These are phyloP conservation scores for Cololabis saira DNA, from an alignment of 2,113 vertebrate genomes.

Conservation along the genomic window DNA sequence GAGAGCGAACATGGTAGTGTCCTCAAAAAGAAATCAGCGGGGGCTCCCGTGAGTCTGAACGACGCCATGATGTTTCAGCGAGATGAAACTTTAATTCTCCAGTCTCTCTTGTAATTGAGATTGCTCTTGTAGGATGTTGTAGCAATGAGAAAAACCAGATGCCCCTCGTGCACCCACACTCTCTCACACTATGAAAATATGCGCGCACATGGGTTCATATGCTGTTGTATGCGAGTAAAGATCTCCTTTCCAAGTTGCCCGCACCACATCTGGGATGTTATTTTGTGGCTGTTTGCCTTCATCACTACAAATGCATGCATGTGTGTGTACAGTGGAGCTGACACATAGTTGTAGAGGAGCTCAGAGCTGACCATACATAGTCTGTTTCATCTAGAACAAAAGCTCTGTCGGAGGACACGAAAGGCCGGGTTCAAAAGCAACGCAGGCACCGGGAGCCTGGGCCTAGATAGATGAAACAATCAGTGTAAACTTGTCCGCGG, in stretches of 20 bases:
- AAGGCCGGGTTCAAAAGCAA: slow-evolving; percentile 81
- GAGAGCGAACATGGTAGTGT: slow-evolving; percentile 45
- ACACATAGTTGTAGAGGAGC: slow-evolving; percentile 67
- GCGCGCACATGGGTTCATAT: slow-evolving; percentile 42
- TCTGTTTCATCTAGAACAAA: slow-evolving; percentile 87
- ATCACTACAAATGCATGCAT: slow-evolving; percentile 47
- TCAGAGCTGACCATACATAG: slow-evolving; percentile 80
- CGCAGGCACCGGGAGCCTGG: slow-evolving; percentile 66
- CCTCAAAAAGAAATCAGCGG: slow-evolving; percentile 64
- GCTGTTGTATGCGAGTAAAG: slow-evolving; percentile 47
- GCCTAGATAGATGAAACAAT: slow-evolving; percentile 80
- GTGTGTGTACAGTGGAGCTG: slow-evolving; percentile 54
- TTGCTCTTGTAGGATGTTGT: slow-evolving; percentile 67
- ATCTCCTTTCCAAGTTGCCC: slow-evolving; percentile 35
- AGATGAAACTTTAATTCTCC: slow-evolving; percentile 78
- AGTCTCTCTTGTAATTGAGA: slow-evolving; percentile 74
- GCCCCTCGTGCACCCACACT: slow-evolving; percentile 14
- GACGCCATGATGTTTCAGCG: slow-evolving; percentile 60
- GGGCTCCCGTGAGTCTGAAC: slow-evolving; percentile 61
- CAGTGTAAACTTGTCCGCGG: slow-evolving; percentile 77
- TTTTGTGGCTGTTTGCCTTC: slow-evolving; percentile 38
- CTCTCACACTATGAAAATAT: slow-evolving; percentile 20
- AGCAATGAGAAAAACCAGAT: slow-evolving; percentile 56
- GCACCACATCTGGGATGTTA: slow-evolving; percentile 33
- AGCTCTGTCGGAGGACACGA: slow-evolving; percentile 77